Base-by-base conservation (phyloP, 2,797 vertebrate species). In the Bryconaethiops microstoma region DNA sequence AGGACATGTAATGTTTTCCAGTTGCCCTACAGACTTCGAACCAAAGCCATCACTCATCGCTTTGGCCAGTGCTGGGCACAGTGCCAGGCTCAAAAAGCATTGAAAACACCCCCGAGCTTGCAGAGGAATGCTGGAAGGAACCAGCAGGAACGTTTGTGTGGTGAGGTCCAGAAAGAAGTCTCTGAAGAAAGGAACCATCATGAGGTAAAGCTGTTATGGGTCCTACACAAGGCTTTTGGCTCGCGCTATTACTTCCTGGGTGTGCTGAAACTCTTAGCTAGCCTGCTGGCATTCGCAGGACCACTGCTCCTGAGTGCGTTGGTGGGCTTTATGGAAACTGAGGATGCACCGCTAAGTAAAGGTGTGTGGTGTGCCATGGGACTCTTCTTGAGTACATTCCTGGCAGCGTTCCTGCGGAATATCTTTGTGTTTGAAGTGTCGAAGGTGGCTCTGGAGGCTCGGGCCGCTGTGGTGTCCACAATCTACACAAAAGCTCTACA, bases 281-380 rank as follows among this genome's bases (percentile, higher is more conserved):
- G 89, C 84, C 86, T 97, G 86, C 85, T 97, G 76, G 83, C 85
- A 19, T 97, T 99, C 76, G 91, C 94, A 0, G 97, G 96, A 5
- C 98, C 98, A 0, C 87, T 99, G 39, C 94, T 99, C 23, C 95
- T 99, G 48, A 96, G 94, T 86, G 83, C 91, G 1, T 89, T 99
- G 57, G 95, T 99, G 64, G 92, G 84, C 87, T 99, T 97, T 76
- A 95, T 99, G 92, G 98, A 98, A 89, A 93, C 95, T 0, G 85
- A 57, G 2, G 91, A 81, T 2, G 95, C 97, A 29, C 95, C 96
- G 0, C 78, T 96, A 52, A 96, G 93, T 90, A 90, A 84, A 0
- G 98, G 98, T 0, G 85, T 93, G 19, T 93, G 95, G 57, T 97
- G 96, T 39, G 91, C 93, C 0, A 50, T 96, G 0, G 97, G 97